phyloP scores from a whole-genome alignment of 2,113 vertebrate genomes.

The Egretta garzetta region DNA sequence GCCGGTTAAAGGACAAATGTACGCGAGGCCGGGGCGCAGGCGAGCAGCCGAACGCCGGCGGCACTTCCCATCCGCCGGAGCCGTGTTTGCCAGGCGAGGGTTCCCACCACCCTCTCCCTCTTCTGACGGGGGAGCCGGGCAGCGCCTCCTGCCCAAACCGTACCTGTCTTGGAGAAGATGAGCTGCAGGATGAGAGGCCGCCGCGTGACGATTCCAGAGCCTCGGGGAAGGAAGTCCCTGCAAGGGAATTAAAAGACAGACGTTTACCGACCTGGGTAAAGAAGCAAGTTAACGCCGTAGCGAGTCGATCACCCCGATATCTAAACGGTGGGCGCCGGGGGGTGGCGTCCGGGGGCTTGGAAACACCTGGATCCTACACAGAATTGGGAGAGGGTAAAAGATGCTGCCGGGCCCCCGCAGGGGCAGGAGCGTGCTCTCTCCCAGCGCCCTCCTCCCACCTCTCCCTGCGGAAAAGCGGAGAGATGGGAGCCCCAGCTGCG shows the following conservation, averaged over 20 bases:
- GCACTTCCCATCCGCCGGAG: background rate
- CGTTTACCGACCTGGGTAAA: background rate
- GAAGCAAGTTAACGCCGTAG: background rate
- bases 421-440: background rate
- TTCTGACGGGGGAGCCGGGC: fast-evolving
- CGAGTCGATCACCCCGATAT: fast-evolving
- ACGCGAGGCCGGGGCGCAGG: background rate
- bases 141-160: background rate
- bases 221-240: slow-evolving; percentile 97
- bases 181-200: slow-evolving; percentile 96
- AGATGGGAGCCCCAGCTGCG: background rate
- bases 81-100: background rate
- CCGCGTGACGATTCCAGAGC: slow-evolving; percentile 94
- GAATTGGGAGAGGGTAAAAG: background rate
- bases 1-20: background rate
- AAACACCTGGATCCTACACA: background rate
- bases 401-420: background rate
- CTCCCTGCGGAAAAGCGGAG: background rate
- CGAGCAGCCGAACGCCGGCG: no score
- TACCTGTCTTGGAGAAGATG: slow-evolving; percentile 96
- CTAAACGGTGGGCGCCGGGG: background rate
- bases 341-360: background rate
- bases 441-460: background rate
- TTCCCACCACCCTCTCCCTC: background rate
- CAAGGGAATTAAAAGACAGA: background rate